Evolutionary conservation across 2,797 vertebrate genomes (phyloP), one percentile per base, ranked within the genome.

Genomic region (Amniataba percoides): DNA sequence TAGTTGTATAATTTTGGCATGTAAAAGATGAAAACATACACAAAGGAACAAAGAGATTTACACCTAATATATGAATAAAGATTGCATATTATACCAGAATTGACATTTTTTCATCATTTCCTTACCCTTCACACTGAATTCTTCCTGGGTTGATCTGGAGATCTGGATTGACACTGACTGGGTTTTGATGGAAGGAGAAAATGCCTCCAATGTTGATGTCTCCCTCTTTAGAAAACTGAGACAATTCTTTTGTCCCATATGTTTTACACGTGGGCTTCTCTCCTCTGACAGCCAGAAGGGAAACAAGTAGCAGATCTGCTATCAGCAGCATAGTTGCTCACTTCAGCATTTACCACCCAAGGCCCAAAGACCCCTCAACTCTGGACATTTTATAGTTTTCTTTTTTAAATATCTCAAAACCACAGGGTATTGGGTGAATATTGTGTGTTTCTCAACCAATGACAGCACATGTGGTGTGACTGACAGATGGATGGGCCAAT

Each of bases 151-250:
- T 92, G 65, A 80, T 67, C 42, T 83, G 89, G 40, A 92, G 83
- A 69, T 71, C 60, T 79, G 92, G 91, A 81, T 90, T 89, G 68
- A 94, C 89, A 65, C 43, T 87, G 68, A 89, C 71, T 51, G 94
- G 93, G 66, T 93, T 92, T 81, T 95, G 93, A 76, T 96, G 95
- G 80, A 96, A 95, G 83, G 95, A 94, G 88, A 96, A 96, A 89
- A 95, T 94, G 36, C 94, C 95, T 82, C 95, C 95, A 86, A 96
- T 93, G 81, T 87, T 93, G 79, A 95, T 82, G 73, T 95, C 92
- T 43, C 95, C 95, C 25, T 94, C 92, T 83, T 93, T 94, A 68
- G 88, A 94, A 90, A 96, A 95, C 84, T 94, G 69, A 83, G 94
- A 89, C 15, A 92, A 78, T 70, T 95, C 93, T 89, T 93, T 88